These are phyloP conservation scores for Rhabdophis nuchalis DNA, from an alignment of 2,797 vertebrate species.

Conservation along the genomic window DNA sequence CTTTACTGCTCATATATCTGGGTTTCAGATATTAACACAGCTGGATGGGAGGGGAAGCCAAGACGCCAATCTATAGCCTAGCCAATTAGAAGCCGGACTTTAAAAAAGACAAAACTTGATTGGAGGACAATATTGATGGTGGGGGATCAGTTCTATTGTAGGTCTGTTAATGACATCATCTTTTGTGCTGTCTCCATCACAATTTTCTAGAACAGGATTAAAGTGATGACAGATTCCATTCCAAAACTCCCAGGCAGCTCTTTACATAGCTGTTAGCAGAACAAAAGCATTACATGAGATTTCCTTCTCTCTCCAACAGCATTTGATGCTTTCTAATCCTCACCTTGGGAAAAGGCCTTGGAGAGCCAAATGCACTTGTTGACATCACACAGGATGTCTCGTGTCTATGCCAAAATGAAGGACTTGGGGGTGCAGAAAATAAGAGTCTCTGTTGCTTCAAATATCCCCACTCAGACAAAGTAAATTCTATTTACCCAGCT, in stretches of 20 bases:
- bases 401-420: background rate
- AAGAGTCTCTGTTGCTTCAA: background rate
- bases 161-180: constrained; percentile 56
- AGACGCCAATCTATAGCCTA: constrained; percentile 12
- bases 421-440: background rate
- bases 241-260: constrained; percentile 67
- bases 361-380: constrained; percentile 45
- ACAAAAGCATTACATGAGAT: constrained; percentile 66
- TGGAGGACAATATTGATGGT: constrained; percentile 36
- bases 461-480: background rate
- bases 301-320: constrained; percentile 49
- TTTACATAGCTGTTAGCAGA: constrained; percentile 62
- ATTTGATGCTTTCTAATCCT: constrained; percentile 63
- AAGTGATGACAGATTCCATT: constrained; percentile 61
- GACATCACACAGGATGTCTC: constrained; percentile 54
- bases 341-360: constrained; percentile 60
- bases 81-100: constrained; percentile 24
- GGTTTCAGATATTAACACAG: constrained; percentile 59
- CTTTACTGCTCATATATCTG: constrained; percentile 48
- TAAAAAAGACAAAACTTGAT: constrained; percentile 41
- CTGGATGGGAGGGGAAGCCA: constrained; percentile 30
- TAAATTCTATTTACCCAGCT: accelerated
- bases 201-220: constrained; percentile 62
- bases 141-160: constrained; percentile 36
- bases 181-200: constrained; percentile 52